Base-by-base conservation (phyloP, 2,888 invertebrate species). In the Pasiphila rectangulata region DNA sequence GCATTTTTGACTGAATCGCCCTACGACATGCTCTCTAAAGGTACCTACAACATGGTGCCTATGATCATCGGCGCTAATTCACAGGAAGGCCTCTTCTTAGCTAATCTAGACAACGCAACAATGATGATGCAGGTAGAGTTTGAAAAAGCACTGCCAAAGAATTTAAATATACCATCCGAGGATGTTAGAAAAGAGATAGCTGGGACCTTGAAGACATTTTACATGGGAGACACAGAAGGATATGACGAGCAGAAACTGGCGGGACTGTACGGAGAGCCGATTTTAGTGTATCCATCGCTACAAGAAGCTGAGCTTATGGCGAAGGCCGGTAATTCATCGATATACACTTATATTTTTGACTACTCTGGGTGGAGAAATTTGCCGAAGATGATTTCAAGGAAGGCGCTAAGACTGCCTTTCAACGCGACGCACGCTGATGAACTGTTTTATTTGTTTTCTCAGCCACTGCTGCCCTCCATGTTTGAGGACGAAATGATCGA, bases 391-490 rank as follows among this genome's bases (percentile, higher is more conserved):
- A 24, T 54, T 0, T 30, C 61, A 1, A 67, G 68, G 2, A 46
- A 57, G 1, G 54, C 67, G 0, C 69, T 67, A 23, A 51, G 49
- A 1, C 51, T 46, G 0, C 53, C 63, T 0, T 48, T 64, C 0
- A 83, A 81, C 1, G 80, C 83, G 0, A 72, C 82, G 1, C 84
- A 84, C 37, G 82, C 83, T 0, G 87, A 88, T 51, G 88, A 87
- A n/a, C 44, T 88, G 1, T 79, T 84, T 25, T 87, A 86, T 46
- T 42, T 87, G 16, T 86, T 86, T 50, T 74, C 73, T 6, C 77
- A 79, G 23, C 37, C 53, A 1, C 0, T 69, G 0, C 1, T 70
- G 0, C 64, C 72, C 0, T 51, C 62, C 0, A 46, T 77, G 4
- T 75, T 78, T 23, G 84, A 84, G 43, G 52, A 45, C 2, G 51